These are phyloP conservation scores for Drosophila fungiperda DNA, from an alignment of 2,888 invertebrate species.

Conservation along the genomic window DNA sequence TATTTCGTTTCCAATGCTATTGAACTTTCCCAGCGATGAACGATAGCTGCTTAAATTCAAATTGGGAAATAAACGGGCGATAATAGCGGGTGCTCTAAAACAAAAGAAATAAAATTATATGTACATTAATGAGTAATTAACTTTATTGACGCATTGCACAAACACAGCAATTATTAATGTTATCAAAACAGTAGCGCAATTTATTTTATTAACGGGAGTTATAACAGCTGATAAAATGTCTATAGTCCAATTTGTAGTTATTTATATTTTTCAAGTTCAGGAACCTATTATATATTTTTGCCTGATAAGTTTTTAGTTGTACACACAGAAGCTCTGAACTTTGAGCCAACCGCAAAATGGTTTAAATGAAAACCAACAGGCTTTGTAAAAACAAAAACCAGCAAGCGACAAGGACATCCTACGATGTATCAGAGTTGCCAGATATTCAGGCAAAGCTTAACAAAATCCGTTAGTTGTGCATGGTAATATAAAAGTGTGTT, in stretches of 20 bases:
- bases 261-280: constrained; percentile 42
- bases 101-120: constrained; percentile 12
- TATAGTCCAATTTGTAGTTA: constrained; percentile 60
- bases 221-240: constrained; percentile 44
- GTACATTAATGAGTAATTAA: constrained; percentile 13
- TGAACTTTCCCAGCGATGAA: constrained; percentile 81
- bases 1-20: constrained; percentile 81
- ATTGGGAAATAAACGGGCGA: constrained; percentile 82
- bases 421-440: constrained; percentile 28
- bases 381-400: no score
- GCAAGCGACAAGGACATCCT: constrained; percentile 23
- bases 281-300: constrained; percentile 39
- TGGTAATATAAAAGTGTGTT: background rate
- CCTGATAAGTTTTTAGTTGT: constrained; percentile 63
- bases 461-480: constrained; percentile 32
- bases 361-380: background rate
- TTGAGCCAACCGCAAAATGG: constrained; percentile 37
- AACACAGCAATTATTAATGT: constrained; percentile 6
- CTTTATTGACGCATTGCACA: background rate
- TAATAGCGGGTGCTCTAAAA: constrained; percentile 82
- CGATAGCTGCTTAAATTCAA: constrained; percentile 83
- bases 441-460: background rate
- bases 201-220: constrained; percentile 29
- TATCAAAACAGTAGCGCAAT: constrained; percentile 52
- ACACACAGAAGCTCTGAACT: constrained; percentile 64